Evolutionary conservation across 2,888 invertebrate species (phyloP).

Genomic region (Octonoba sinensis): DNA sequence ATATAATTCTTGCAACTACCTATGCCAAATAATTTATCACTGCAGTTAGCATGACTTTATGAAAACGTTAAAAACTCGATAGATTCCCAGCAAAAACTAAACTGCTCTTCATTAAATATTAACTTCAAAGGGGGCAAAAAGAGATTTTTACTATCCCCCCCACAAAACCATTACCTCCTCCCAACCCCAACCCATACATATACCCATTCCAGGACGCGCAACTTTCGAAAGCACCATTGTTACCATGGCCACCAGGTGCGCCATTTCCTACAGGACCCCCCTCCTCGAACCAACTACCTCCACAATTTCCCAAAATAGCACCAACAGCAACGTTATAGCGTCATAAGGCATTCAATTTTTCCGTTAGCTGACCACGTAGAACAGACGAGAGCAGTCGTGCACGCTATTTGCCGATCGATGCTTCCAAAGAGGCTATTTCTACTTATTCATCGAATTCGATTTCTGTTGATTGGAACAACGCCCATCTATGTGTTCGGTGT

Average conservation of each 20-base stretch:
- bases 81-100: too few species aligned
- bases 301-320: slow-evolving; percentile 28
- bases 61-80: too few species aligned
- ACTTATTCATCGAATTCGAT: slow-evolving; percentile 29
- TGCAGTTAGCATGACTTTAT: too few species aligned
- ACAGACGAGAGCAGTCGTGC: background rate
- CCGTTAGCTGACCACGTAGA: slow-evolving; percentile 30
- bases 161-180: too few species aligned
- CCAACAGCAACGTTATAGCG: slow-evolving; percentile 10
- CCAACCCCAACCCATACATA: background rate
- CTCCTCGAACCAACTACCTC: slow-evolving; percentile 2
- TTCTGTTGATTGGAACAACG: slow-evolving; percentile 40
- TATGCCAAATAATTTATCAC: too few species aligned
- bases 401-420: slow-evolving; percentile 56
- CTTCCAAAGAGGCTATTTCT: slow-evolving; percentile 8
- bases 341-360: slow-evolving; percentile 57
- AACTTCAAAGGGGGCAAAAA: too few species aligned
- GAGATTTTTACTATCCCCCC: too few species aligned
- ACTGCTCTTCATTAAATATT: too few species aligned
- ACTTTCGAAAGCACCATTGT: slow-evolving; percentile 2
- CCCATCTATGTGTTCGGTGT: slow-evolving; percentile 18
- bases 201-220: slow-evolving; percentile 1
- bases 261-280: slow-evolving; percentile 4
- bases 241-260: slow-evolving; percentile 29
- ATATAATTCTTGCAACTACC: too few species aligned